A percentile compares a stretch with the other conserved stretches of the same genome.
These are phyloP conservation scores for Centropus unirufus DNA, from an alignment of 2,113 vertebrate species.

Conservation along the genomic window DNA sequence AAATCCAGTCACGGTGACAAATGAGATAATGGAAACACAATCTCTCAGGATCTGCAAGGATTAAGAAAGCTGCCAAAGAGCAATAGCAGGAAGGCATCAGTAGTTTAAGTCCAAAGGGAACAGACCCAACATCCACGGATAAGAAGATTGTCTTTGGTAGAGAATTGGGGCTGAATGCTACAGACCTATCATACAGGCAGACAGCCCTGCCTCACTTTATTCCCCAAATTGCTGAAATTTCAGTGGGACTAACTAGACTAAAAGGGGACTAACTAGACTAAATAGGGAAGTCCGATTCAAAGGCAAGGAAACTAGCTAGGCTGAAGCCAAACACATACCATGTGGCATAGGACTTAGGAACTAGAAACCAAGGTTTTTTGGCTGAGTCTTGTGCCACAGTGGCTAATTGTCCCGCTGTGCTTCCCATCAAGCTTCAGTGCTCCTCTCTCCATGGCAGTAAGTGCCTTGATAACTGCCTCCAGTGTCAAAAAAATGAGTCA, in stretches of 20 bases:
- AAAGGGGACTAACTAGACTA: background rate
- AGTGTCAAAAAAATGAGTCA: background rate
- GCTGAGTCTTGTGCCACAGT: background rate
- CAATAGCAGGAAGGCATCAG: background rate
- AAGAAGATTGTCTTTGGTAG: background rate
- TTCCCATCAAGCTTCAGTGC: background rate
- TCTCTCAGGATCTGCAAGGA: background rate
- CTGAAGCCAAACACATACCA: background rate
- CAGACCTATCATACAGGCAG: background rate
- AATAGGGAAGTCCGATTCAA: background rate
- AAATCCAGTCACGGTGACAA: background rate
- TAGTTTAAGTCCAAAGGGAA: background rate
- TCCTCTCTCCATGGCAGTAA: background rate
- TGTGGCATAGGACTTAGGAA: background rate
- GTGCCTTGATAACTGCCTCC: background rate
- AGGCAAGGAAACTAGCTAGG: background rate
- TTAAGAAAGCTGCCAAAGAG: background rate
- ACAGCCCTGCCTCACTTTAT: background rate
- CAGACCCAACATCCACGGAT: background rate
- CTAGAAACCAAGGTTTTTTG: background rate
- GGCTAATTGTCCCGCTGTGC: background rate
- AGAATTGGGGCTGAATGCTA: background rate
- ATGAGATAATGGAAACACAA: background rate
- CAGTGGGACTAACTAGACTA: background rate
- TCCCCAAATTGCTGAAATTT: background rate